Percentiles rank a stretch among this genome's conserved stretches.
These are phyloP conservation scores for Reticulitermes speratus DNA, from an alignment of 1,140 invertebrate species.

Conservation along the genomic window DNA sequence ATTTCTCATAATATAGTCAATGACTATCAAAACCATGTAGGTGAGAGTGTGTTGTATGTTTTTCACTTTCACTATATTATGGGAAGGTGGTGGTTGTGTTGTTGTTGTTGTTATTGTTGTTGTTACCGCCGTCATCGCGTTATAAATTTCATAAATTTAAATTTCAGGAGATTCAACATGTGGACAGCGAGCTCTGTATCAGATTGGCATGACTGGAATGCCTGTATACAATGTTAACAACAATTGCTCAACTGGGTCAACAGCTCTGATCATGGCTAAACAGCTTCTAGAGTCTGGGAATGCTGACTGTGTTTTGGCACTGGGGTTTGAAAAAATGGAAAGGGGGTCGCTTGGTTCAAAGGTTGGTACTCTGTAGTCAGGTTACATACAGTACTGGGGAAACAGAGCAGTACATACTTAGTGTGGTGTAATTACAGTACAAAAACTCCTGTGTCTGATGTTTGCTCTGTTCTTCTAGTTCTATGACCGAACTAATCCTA, in stretches of 20 bases:
- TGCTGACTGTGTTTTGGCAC: constrained; percentile 83
- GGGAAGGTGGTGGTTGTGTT: too few relatives aligned
- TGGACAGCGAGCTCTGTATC: constrained; percentile 93
- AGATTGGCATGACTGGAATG: constrained; percentile 94
- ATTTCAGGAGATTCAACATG: constrained; percentile 84
- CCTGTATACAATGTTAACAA: constrained; percentile 99
- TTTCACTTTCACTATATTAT: too few relatives aligned
- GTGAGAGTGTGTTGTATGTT: too few relatives aligned
- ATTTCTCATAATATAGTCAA: too few relatives aligned
- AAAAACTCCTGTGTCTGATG: too few relatives aligned
- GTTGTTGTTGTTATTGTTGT: too few relatives aligned
- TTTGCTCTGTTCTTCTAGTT: constrained; percentile 54
- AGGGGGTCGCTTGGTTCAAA: constrained; percentile 79
- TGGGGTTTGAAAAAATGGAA: constrained; percentile 99
- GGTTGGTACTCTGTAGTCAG: constrained; percentile 45
- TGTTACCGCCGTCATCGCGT: too few relatives aligned
- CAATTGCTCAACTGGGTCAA: constrained; percentile 95
- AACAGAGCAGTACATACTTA: not conserved
- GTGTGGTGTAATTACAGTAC: too few relatives aligned
- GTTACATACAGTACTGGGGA: not conserved
- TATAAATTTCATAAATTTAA: too few relatives aligned
- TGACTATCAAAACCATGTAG: too few relatives aligned
- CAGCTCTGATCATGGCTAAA: constrained; percentile 86
- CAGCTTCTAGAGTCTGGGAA: constrained; percentile 85
- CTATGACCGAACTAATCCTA: constrained; percentile 86